A percentile compares a stretch with the other conserved stretches of the same genome.
phyloP scores from a whole-genome alignment of 2,797 vertebrate species.

The Scleropages formosus region DNA sequence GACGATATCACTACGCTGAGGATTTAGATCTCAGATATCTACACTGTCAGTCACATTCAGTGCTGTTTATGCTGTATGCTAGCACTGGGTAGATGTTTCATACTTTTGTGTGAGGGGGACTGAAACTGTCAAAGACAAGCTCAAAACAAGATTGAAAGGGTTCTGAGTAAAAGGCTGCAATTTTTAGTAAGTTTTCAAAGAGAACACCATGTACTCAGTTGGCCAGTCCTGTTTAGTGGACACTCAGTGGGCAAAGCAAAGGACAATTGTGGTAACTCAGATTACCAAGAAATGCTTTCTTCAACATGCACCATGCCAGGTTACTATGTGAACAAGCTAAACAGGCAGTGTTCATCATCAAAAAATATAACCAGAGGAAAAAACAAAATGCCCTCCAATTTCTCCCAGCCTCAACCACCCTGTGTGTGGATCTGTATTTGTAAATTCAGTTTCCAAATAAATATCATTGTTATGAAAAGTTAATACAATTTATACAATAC shows the following conservation, averaged over 20 bases:
- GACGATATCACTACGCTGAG: background rate
- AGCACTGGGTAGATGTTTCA: background rate
- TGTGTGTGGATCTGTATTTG: background rate
- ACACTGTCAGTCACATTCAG: background rate
- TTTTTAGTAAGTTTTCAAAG: background rate
- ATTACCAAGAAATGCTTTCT: constrained; percentile 31
- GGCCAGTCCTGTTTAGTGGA: background rate
- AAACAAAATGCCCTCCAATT: background rate
- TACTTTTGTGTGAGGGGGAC: background rate
- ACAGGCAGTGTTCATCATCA: constrained; percentile 3
- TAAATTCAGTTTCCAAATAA: background rate
- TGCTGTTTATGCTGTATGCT: background rate
- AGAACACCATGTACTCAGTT: background rate
- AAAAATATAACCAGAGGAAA: background rate
- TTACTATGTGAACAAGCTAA: constrained; percentile 32
- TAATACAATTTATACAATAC: too few relatives aligned
- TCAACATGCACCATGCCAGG: constrained; percentile 50
- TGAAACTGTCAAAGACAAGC: background rate
- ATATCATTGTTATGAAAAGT: background rate
- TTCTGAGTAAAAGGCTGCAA: too few relatives aligned
- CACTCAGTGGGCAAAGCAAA: background rate
- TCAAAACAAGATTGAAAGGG: background rate
- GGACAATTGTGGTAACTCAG: background rate
- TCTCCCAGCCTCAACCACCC: background rate
- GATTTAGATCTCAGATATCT: background rate